A percentile compares a stretch with the other conserved stretches of the same genome.
Conservation (phyloP, 2,113 vertebrate genomes). For the Peromyscus maniculatus region DNA sequence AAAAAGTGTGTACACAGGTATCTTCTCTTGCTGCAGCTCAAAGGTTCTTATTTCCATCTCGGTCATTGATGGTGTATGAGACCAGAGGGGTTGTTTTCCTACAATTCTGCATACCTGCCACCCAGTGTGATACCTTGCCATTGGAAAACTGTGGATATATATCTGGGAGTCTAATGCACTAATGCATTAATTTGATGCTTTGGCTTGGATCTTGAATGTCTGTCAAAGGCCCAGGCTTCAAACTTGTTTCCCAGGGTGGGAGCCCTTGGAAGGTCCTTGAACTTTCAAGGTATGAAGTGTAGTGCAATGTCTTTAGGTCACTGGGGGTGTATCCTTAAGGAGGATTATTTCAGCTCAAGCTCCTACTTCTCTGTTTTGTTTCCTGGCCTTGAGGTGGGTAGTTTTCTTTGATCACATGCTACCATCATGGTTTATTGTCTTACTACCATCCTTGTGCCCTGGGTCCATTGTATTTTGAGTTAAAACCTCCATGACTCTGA, state of each 20-base stretch:
- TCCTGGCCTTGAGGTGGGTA: no score
- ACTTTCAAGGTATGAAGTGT: background rate
- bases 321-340: rapidly evolving
- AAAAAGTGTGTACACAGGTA: background rate
- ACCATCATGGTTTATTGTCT: background rate
- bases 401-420: background rate
- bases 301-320: background rate
- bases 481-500: background rate
- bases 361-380: background rate
- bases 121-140: rapidly evolving
- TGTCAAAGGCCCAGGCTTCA: background rate
- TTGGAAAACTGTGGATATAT: rapidly evolving
- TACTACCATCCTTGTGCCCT: no score
- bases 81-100: background rate
- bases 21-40: background rate
- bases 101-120: background rate
- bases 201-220: background rate
- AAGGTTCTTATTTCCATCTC: background rate
- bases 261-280: rapidly evolving
- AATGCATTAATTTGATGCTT: background rate
- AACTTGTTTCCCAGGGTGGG: background rate
- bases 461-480: background rate
- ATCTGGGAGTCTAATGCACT: background rate
- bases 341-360: background rate
- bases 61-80: background rate